Conservation (phyloP, 2,888 invertebrate species). For the Rhagonycha lutea region DNA sequence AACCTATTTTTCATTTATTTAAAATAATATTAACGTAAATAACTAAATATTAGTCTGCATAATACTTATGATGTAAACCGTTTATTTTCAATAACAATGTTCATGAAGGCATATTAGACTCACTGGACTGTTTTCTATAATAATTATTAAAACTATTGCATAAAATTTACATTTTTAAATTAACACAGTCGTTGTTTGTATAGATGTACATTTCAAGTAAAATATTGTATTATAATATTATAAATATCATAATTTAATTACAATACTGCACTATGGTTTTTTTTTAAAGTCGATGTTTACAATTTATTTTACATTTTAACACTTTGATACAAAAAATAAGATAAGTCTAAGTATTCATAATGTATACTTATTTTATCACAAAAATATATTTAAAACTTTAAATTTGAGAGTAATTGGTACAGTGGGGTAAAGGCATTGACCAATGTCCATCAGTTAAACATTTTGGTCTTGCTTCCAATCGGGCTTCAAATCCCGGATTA, state of each 20-base stretch:
- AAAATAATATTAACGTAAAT: constrained; percentile 27
- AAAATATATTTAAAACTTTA: constrained; percentile 36
- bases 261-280: not conserved
- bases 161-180: constrained; percentile 30
- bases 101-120: constrained; percentile 36
- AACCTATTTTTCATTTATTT: not conserved
- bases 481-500: constrained; percentile 65
- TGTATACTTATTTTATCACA: constrained; percentile 32
- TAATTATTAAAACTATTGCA: constrained; percentile 24
- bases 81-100: constrained; percentile 36
- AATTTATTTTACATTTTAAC: constrained; percentile 5
- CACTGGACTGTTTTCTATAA: constrained; percentile 28
- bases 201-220: constrained; percentile 11
- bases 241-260: not conserved
- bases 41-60: constrained; percentile 36
- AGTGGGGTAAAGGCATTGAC: constrained; percentile 70
- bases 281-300: not conserved
- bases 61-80: constrained; percentile 34
- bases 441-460: constrained; percentile 71
- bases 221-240: not conserved
- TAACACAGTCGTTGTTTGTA: constrained; percentile 37
- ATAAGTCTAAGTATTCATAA: not conserved
- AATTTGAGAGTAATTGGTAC: constrained; percentile 62
- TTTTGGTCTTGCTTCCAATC: constrained; percentile 58
- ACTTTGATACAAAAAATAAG: constrained; percentile 7